A percentile compares a stretch with the other conserved stretches of the same genome.
Evolutionary conservation across 2,888 invertebrate species (phyloP).

Genomic region (Automeris io): DNA sequence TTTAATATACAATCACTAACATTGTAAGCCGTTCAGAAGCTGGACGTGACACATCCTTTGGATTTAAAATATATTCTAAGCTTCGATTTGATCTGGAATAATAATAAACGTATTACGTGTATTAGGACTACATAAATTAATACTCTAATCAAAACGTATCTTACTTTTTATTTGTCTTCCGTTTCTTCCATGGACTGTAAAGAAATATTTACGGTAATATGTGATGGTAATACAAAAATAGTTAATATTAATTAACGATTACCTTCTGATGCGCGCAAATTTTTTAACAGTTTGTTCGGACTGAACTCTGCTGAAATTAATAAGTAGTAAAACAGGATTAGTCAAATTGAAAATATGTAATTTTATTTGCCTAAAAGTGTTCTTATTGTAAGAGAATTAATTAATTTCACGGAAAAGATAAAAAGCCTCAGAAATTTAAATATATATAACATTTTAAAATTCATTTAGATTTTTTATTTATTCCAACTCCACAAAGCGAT

Average conservation of each 20-base stretch:
- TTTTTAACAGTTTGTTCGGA: constrained; percentile 14
- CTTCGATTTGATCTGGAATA: constrained; percentile 31
- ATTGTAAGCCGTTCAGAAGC: constrained; percentile 38
- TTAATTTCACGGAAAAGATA: too few relatives aligned
- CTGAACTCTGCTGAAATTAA: constrained; percentile 22
- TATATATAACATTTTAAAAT: too few relatives aligned
- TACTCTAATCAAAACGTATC: constrained; percentile 28
- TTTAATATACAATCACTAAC: constrained; percentile 25
- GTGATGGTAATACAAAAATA: neutral
- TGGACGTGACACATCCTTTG: constrained; percentile 38
- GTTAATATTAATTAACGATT: constrained; percentile 5
- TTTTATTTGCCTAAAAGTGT: too few relatives aligned
- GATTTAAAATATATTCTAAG: constrained; percentile 44
- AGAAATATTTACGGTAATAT: neutral
- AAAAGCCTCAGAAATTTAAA: too few relatives aligned
- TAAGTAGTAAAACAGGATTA: too few relatives aligned
- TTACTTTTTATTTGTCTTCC: constrained; percentile 21
- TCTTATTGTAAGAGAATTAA: too few relatives aligned
- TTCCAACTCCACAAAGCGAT: too few relatives aligned
- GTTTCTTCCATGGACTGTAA: constrained; percentile 43
- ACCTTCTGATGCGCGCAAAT: constrained; percentile 32
- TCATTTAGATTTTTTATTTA: too few relatives aligned
- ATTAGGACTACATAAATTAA: neutral
- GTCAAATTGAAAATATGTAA: too few relatives aligned
- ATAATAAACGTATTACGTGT: neutral